These are phyloP conservation scores for Caiman crocodilus DNA, from an alignment of 2,797 vertebrate genomes.

Conservation along the genomic window DNA sequence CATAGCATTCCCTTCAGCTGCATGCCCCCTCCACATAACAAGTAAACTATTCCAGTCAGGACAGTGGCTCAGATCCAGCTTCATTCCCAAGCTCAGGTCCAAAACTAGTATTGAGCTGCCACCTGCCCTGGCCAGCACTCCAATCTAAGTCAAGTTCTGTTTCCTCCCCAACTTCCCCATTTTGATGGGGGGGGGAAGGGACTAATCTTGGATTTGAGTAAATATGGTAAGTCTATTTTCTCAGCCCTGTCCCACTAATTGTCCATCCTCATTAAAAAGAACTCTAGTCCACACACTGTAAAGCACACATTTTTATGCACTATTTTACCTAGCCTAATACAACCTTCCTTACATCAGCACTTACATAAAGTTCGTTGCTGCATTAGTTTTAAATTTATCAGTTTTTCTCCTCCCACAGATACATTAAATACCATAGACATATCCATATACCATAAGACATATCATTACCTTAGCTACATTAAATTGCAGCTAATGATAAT, in stretches of 20 bases:
- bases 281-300: background rate
- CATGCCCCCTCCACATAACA: too few species aligned
- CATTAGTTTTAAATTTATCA: background rate
- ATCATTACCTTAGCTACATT: background rate
- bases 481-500: background rate
- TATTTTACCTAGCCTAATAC: background rate
- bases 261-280: slow-evolving; percentile 27
- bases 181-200: too few species aligned
- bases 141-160: too few species aligned
- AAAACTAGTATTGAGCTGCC: too few species aligned
- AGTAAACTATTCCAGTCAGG: too few species aligned
- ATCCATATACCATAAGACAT: background rate
- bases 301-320: background rate
- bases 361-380: slow-evolving; percentile 31
- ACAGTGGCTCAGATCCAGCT: too few species aligned
- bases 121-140: too few species aligned
- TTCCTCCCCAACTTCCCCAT: too few species aligned
- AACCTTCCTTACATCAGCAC: background rate
- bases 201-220: too few species aligned
- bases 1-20: too few species aligned
- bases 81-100: too few species aligned
- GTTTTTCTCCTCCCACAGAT: background rate
- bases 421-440: background rate
- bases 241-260: slow-evolving; percentile 23
- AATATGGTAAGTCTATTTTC: background rate